Evolutionary conservation across 1,140 invertebrate species (phyloP).

Genomic region (Brachionus angularis): DNA sequence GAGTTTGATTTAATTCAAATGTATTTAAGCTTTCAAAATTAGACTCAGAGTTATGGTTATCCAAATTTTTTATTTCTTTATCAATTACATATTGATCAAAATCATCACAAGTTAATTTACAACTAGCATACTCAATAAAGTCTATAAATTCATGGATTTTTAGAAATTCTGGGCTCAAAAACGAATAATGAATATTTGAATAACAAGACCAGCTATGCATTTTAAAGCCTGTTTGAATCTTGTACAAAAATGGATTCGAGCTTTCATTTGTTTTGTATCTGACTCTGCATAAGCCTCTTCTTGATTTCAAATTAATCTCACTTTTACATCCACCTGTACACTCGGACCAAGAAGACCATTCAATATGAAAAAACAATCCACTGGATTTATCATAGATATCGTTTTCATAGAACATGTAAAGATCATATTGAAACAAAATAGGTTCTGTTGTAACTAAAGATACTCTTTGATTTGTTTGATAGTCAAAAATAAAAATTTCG

Average conservation of each 20-base stretch:
- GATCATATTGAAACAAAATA: neutral
- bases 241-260: neutral
- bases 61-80: no score
- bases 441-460: neutral
- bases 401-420: no score
- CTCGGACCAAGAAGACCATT: neutral
- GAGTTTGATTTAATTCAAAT: no score
- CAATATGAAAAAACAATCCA: no score
- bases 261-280: neutral
- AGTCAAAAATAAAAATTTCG: neutral
- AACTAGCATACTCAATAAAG: neutral
- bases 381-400: no score
- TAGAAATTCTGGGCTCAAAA: neutral
- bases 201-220: neutral
- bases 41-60: no score
- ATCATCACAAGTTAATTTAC: neutral
- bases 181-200: neutral
- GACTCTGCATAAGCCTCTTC: neutral
- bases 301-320: neutral
- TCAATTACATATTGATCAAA: no score
- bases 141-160: neutral
- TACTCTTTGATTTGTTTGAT: neutral
- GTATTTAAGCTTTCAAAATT: no score
- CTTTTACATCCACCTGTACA: neutral
- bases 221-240: neutral